Evolutionary conservation across 2,888 invertebrate species (phyloP), one percentile per base, ranked within the genome.

Genomic region (Euproctis similis): DNA sequence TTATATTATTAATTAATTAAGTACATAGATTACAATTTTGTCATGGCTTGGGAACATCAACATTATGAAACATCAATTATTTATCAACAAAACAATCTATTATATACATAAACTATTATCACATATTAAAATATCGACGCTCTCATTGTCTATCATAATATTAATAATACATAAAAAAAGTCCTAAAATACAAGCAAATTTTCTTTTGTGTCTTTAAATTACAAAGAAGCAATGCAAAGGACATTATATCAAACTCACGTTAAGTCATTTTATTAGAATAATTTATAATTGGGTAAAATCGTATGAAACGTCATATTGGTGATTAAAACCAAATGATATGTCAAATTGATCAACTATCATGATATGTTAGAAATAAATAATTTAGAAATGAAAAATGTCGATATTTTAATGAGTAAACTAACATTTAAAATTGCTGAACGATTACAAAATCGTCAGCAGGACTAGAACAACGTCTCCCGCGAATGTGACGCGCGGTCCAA

Each of bases 401-500:
- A 81, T 78, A 81, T 73, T 74, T 73, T 65, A 71, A 72, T 60
- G 40, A 59, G 48, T 46, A 40, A 53, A 42, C 68, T 73, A 76
- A 68, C 66, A 63, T 64, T 46, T 60, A 74, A 75, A 56, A 61
- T 36, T 24, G 49, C 62, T 49, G 49, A 26, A 52, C 52, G 50
- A 42, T 47, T 32, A 35, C 35, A 44, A 22, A 31, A 40, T 36
- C 42, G 38, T 54, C 46, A 49, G 57, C 54, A 29, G 41, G 69
- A 74, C 85, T 91, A 93, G 87, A 93, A 93, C 62, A 93, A 87
- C 59, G 93, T 93, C 86, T 93, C 93, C 62, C 91, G 90, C 43
- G 92, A 91, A 87, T 91, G 91, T 41, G 88, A 87, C 54, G 84
- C 65, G 64, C 82, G 70, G 51, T 81, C 64, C 33, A 64, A 46